These are phyloP conservation scores for Acleris holmiana DNA, from an alignment of 2,888 invertebrate species.

Conservation along the genomic window DNA sequence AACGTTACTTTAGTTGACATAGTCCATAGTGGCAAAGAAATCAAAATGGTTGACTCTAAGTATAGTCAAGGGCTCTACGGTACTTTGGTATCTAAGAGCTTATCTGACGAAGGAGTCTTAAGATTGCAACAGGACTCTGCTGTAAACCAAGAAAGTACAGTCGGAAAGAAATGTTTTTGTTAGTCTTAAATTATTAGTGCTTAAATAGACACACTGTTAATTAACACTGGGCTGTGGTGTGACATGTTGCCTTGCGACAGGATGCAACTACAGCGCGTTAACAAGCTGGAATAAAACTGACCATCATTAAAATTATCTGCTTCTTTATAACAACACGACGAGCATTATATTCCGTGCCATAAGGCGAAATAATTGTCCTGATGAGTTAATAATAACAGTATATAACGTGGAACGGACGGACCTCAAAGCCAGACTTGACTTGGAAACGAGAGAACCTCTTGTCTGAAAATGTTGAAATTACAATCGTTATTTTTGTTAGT, in stretches of 20 bases:
- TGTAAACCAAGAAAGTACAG: too few species aligned
- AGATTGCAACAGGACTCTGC: too few species aligned
- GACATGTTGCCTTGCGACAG: slow-evolving; percentile 7
- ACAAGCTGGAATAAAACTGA: slow-evolving; percentile 34
- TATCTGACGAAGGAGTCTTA: too few species aligned
- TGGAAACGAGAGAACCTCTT: slow-evolving; percentile 10
- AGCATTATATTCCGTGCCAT: slow-evolving; percentile 28
- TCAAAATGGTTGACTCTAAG: too few species aligned
- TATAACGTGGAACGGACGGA: slow-evolving; percentile 20
- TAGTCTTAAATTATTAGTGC: too few species aligned
- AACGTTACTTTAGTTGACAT: too few species aligned
- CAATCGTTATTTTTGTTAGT: background rate
- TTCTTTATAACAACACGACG: slow-evolving; percentile 29
- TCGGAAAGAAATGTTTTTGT: too few species aligned
- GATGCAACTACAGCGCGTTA: slow-evolving; percentile 22
- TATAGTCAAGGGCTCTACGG: too few species aligned
- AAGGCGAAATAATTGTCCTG: slow-evolving; percentile 29
- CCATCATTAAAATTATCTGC: slow-evolving; percentile 31
- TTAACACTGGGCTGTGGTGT: background rate
- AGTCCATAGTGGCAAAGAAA: too few species aligned
- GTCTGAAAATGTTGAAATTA: slow-evolving; percentile 21
- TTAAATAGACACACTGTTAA: too few species aligned
- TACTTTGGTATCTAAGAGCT: too few species aligned
- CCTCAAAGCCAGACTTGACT: slow-evolving; percentile 12
- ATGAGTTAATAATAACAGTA: slow-evolving; percentile 36